These are phyloP conservation scores for Spicauda simplicius DNA, from an alignment of 2,888 invertebrate species.

Conservation along the genomic window DNA sequence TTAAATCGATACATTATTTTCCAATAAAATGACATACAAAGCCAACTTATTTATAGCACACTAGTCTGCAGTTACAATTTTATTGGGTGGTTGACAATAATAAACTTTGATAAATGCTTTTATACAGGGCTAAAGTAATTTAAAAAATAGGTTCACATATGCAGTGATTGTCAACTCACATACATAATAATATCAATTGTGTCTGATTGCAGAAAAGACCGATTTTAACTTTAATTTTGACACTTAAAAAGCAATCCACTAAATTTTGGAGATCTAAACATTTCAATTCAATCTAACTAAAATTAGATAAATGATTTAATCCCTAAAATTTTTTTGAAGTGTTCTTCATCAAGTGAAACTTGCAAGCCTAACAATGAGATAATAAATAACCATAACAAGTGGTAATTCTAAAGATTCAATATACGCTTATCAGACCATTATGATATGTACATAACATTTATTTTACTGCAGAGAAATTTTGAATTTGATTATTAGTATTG, in stretches of 20 bases:
- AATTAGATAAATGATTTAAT: background rate
- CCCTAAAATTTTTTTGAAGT: background rate
- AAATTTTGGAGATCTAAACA: background rate
- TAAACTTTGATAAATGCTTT: slow-evolving; percentile 17
- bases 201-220: background rate
- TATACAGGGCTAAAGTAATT: background rate
- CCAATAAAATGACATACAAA: slow-evolving; percentile 12
- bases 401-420: slow-evolving; percentile 21
- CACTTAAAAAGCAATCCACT: background rate
- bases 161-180: background rate
- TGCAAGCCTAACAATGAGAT: slow-evolving; percentile 16
- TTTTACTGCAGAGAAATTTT: slow-evolving; percentile 92
- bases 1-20: slow-evolving; percentile 12
- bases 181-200: no score
- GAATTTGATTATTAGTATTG: slow-evolving; percentile 92
- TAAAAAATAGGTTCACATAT: background rate
- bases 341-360: background rate
- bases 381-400: slow-evolving; percentile 21
- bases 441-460: slow-evolving; percentile 70
- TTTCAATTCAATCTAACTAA: background rate
- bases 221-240: background rate
- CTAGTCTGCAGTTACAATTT: slow-evolving; percentile 12
- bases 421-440: slow-evolving; percentile 21
- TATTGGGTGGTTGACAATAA: background rate
- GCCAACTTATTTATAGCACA: slow-evolving; percentile 21